Evolutionary conservation across 2,888 invertebrate genomes (phyloP).

Genomic region (Melanophora roralis): DNA sequence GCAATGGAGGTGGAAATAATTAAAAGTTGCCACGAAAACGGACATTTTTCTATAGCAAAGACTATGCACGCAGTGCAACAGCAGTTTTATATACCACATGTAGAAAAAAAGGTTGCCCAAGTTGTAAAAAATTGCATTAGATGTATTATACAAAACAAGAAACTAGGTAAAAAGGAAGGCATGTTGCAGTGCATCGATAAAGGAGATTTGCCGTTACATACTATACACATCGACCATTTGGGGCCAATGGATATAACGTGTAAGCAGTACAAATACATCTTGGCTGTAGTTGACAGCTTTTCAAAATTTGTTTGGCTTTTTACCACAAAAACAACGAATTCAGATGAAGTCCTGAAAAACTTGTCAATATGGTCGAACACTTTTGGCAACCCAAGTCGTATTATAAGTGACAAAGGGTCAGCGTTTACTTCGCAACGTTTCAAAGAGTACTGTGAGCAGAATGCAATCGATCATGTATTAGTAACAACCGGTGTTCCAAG

Average conservation of each 20-base stretch:
- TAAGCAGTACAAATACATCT: slow-evolving; percentile 33
- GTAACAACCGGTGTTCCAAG: slow-evolving; percentile 1
- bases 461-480: neutral
- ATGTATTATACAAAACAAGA: too few species aligned
- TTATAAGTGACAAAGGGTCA: slow-evolving; percentile 33
- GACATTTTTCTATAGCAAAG: too few species aligned
- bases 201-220: too few species aligned
- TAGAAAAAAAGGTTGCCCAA: slow-evolving; percentile 17
- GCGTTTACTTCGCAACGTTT: too few species aligned
- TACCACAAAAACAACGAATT: slow-evolving; percentile 13
- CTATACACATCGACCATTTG: too few species aligned
- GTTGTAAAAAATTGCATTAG: neutral
- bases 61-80: too few species aligned
- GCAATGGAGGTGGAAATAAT: slow-evolving; percentile 48
- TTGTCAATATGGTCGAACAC: neutral
- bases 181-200: slow-evolving; percentile 16
- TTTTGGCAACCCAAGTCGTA: slow-evolving; percentile 6
- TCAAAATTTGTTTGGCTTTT: slow-evolving; percentile 31
- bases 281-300: slow-evolving; percentile 23
- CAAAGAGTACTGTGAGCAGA: too few species aligned
- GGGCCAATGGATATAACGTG: slow-evolving; percentile 1
- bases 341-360: neutral
- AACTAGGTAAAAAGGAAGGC: too few species aligned
- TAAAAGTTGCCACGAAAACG: slow-evolving; percentile 42
- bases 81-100: too few species aligned